A percentile compares a stretch with the other conserved stretches of the same genome.
Evolutionary conservation across 2,888 invertebrate species (phyloP).

Genomic region (Asteroscopus sphinx): DNA sequence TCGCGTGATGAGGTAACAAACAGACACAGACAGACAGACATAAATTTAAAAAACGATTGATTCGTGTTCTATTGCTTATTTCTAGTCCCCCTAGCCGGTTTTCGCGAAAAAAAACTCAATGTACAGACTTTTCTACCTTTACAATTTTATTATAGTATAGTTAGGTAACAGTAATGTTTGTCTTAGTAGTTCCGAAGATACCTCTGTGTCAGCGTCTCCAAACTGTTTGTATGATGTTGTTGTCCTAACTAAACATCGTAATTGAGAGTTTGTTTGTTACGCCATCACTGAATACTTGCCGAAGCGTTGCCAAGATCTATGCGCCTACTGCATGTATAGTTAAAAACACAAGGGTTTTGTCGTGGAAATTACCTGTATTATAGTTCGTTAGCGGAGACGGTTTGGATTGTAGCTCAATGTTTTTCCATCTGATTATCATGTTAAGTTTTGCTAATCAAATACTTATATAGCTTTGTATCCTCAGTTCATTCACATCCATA

Average conservation of each 20-base stretch:
- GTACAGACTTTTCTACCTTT: no score
- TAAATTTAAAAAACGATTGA: no score
- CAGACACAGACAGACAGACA: no score
- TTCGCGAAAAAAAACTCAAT: no score
- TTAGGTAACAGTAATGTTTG: not conserved
- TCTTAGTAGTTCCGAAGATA: not conserved
- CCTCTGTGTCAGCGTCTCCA: not conserved
- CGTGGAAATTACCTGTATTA: not conserved
- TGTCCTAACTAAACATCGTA: constrained; percentile 25
- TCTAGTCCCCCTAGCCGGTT: no score
- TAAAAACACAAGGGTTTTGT: not conserved
- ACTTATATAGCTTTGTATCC: no score
- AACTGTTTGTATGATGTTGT: not conserved
- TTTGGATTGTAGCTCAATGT: no score
- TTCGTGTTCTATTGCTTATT: no score
- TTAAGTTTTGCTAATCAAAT: no score
- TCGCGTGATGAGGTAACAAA: no score
- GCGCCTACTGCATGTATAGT: constrained; percentile 6
- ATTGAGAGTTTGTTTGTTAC: constrained; percentile 12
- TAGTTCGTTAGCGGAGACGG: no score
- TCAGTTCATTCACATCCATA: constrained; percentile 33
- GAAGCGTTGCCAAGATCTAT: constrained; percentile 29
- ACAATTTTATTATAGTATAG: not conserved
- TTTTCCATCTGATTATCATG: no score
- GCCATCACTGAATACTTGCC: constrained; percentile 17